Evolutionary conservation across 2,113 vertebrate genomes (phyloP).

Genomic region (Archilochus colubris): DNA sequence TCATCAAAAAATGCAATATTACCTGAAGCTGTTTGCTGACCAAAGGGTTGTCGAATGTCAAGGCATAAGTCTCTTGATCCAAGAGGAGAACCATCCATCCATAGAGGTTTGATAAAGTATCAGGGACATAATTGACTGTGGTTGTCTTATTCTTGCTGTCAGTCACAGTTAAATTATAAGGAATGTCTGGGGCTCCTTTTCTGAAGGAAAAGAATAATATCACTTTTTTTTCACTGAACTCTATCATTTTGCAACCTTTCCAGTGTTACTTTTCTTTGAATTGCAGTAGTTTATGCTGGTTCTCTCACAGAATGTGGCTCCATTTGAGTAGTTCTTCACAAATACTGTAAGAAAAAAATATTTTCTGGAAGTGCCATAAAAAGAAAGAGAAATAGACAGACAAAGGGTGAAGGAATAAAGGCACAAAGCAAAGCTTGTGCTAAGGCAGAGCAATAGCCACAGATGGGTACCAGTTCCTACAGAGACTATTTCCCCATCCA

Average conservation of each 20-base stretch:
- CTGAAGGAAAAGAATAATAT: constrained; percentile 36
- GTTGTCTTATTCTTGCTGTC: constrained; percentile 73
- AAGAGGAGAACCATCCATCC: constrained; percentile 78
- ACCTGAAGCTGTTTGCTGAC: constrained; percentile 67
- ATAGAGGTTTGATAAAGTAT: constrained; percentile 73
- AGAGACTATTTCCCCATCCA: neutral
- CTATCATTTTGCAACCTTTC: neutral
- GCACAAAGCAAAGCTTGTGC: neutral
- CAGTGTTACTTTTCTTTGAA: neutral
- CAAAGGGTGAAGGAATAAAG: neutral
- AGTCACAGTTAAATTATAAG: constrained; percentile 72
- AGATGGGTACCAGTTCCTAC: neutral
- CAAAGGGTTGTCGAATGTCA: constrained; percentile 60
- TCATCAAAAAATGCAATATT: neutral
- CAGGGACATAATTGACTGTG: constrained; percentile 69
- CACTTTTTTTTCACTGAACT: neutral
- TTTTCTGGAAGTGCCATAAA: neutral
- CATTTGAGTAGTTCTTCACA: neutral
- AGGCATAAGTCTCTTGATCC: constrained; percentile 70
- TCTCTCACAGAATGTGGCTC: neutral
- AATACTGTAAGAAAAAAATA: neutral
- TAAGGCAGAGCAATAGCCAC: neutral
- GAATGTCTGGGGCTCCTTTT: constrained; percentile 14
- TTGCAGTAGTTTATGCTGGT: neutral
- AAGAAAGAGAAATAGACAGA: neutral